These are phyloP conservation scores for Mesorhabditis belari DNA, from an alignment of 2,888 invertebrate species.

Conservation along the genomic window DNA sequence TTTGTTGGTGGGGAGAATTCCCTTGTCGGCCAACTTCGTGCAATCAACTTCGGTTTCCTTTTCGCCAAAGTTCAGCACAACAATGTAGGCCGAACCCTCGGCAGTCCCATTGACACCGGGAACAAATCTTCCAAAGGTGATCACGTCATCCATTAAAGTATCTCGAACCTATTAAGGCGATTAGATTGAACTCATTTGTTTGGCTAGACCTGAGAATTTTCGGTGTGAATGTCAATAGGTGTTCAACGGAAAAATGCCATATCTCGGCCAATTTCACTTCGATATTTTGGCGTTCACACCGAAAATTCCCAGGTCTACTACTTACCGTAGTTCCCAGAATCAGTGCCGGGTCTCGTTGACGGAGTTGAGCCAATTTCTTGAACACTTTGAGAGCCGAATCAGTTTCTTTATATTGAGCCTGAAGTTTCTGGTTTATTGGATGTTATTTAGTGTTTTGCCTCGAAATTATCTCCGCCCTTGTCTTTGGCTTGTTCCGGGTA, in stretches of 20 bases:
- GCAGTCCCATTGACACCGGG: constrained; percentile 14
- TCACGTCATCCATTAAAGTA: constrained; percentile 16
- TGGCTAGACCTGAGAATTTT: too few relatives aligned
- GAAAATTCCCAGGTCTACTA: too few relatives aligned
- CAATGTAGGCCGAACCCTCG: constrained; percentile 19
- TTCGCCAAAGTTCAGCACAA: constrained; percentile 30
- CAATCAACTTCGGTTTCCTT: constrained; percentile 11
- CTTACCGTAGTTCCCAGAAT: constrained; percentile 21
- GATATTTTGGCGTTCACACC: too few relatives aligned
- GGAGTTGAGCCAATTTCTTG: constrained; percentile 35
- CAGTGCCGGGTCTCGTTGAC: constrained; percentile 36
- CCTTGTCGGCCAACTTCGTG: background rate
- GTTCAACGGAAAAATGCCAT: too few relatives aligned
- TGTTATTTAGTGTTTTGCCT: constrained; percentile 9
- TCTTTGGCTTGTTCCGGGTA: constrained; percentile 22
- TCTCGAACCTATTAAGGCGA: constrained; percentile 13
- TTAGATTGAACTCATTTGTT: too few relatives aligned
- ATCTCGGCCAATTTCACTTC: too few relatives aligned
- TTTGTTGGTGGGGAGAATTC: constrained; percentile 19
- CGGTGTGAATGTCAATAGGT: too few relatives aligned
- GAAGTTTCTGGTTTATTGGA: constrained; percentile 2
- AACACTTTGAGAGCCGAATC: constrained; percentile 32
- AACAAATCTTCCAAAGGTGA: constrained; percentile 24
- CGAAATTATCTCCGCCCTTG: constrained; percentile 23
- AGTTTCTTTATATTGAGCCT: constrained; percentile 22